Evolutionary conservation across 2,888 invertebrate species (phyloP), one percentile per base, ranked within the genome.

Genomic region (Mythimna lalbum): DNA sequence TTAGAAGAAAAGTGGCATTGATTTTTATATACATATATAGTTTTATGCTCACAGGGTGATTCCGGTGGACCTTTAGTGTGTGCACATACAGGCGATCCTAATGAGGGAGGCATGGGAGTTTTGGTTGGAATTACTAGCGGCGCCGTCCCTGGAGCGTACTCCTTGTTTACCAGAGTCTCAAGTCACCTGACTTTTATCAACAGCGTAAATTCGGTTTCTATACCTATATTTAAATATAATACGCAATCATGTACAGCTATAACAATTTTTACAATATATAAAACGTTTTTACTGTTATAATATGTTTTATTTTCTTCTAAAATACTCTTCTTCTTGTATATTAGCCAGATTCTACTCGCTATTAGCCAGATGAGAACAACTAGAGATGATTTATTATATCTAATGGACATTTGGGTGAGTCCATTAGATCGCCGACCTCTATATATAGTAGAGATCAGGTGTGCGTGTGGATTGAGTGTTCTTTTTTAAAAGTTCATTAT

Each of bases 51-150:
- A 21, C 56, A 94, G 94, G 93, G 93, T 31, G 94, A 94, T 77
- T 94, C 94, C 0, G 94, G 94, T 3, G 94, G 94, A 0, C 93
- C 93, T 1, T 76, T 94, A 10, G 91, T 94, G 0, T 94, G 94
- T 69, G 4, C 49, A 7, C 55, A 75, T 0, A 91, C 92, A 1
- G 80, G 83, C 0, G 91, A 92, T 50, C 88, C 90, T 0, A 81
- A 85, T 0, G 92, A 92, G 57, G 36, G 4, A 0, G 68, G 56
- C 0, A 76, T 74, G 12, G 92, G 92, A 0, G 63, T 93, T 0
- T 65, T 93, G 7, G 91, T 93, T 0, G 94, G 89, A 5, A 67
- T 89, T 2, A 85, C 83, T 1, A 83, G 88, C 49, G 89, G 86
- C 0, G 43, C 60, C 49, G 74, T 23, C 55, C 65, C 14, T 4